Percentiles rank a stretch among this genome's conserved stretches.
These are phyloP conservation scores for Smutsia gigantea DNA, from an alignment of 2,797 vertebrate genomes.

Conservation along the genomic window DNA sequence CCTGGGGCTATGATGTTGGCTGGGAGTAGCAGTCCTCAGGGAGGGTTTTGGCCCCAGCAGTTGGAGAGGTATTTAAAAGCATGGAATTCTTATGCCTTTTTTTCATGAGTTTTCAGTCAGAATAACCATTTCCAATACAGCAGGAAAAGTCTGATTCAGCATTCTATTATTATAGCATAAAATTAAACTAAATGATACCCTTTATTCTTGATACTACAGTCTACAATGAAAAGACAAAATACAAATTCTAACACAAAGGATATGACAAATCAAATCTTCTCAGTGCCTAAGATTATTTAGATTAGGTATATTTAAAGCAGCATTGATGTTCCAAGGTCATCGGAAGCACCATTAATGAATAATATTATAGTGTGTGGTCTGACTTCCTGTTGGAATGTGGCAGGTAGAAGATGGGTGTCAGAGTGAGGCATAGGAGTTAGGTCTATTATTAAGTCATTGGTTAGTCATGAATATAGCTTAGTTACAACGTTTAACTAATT, in stretches of 20 bases:
- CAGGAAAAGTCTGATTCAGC: not conserved
- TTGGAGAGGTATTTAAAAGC: not conserved
- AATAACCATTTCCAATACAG: slow-evolving; percentile 16
- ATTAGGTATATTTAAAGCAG: not conserved
- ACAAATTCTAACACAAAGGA: not conserved
- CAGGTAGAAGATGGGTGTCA: not conserved
- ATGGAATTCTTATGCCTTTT: not conserved
- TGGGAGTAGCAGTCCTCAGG: not conserved
- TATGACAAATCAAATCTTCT: not conserved
- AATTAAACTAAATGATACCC: slow-evolving; percentile 1
- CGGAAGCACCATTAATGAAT: not conserved
- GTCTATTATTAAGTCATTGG: not conserved
- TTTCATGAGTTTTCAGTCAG: not conserved
- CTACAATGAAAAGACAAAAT: not conserved
- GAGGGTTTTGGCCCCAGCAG: not conserved
- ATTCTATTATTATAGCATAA: not conserved
- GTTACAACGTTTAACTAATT: not conserved
- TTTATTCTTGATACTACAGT: not conserved
- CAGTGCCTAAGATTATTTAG: slow-evolving; percentile 24
- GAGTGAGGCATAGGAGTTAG: not conserved
- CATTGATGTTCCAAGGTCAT: not conserved
- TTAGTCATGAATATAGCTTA: not conserved
- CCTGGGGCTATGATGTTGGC: not conserved
- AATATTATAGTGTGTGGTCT: not conserved
- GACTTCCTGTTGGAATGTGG: not conserved